Evolutionary conservation across 2,888 invertebrate genomes (phyloP), one percentile per base, ranked within the genome.

Genomic region (Drosophila prostipennis): DNA sequence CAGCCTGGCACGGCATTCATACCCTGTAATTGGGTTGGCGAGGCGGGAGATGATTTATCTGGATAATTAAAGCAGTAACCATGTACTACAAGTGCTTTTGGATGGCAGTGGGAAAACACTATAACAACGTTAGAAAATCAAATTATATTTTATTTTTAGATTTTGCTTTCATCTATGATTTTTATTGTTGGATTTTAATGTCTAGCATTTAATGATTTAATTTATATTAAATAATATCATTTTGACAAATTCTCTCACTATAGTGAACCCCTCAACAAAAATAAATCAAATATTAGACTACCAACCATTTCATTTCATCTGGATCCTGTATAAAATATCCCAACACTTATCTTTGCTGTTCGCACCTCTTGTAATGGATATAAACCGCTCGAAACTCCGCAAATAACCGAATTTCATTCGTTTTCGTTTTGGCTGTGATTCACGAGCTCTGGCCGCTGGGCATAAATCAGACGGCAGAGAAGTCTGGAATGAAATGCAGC

Each of bases 401-500:
- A 8, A 2, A 16, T 3, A 23, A 11, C 29, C 37, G 16, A 19
- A 68, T 57, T 57, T 69, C 36, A 32, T 43, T 40, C 34, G 40
- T 40, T 74, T 36, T 57, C 46, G 40, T 32, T 32, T 57, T 54
- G 14, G 36, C 37, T 57, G 67, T 79, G 76, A 85, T 73, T 82
- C 82, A 74, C 78, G 49, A 34, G 68, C 74, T 49, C 51, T 63
- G 64, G 63, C 72, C 60, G 54, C 63, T 63, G 83, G 80, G 52
- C 87, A 80, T 80, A 82, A 86, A 86, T 86, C 79, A 83, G 67
- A 23, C 56, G 36, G 58, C 59, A 34, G 51, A 64, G 52, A 63
- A 57, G 49, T 55, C 63, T 48, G 55, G 68, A 72, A 67, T 57
- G 42, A 60, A 63, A 70, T 59, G 64, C 60, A 76, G 60, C 65